Evolutionary conservation across 2,888 invertebrate genomes (phyloP).

Genomic region (Octodonta nipae): DNA sequence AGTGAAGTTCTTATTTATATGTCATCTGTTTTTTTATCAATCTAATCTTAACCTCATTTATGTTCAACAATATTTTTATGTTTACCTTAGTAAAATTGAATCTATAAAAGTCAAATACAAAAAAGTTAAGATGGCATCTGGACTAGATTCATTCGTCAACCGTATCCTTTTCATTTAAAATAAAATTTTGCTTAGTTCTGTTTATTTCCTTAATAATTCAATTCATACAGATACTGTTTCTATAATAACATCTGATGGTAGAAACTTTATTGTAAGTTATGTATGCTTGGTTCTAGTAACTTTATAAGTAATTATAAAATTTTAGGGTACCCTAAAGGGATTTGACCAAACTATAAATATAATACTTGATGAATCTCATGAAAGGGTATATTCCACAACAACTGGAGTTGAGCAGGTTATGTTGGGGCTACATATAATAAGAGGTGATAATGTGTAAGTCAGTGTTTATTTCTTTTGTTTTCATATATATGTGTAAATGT

Average conservation of each 20-base stretch:
- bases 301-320: constrained; percentile 11
- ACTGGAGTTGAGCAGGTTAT: constrained; percentile 91
- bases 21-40: too few relatives aligned
- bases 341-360: constrained; percentile 99
- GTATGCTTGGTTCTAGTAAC: neutral
- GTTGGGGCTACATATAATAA: constrained; percentile 89
- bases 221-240: constrained; percentile 61
- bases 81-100: too few relatives aligned
- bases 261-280: constrained; percentile 75
- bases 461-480: too few relatives aligned
- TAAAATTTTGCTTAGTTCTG: neutral
- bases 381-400: constrained; percentile 88
- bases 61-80: too few relatives aligned
- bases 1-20: too few relatives aligned
- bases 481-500: too few relatives aligned
- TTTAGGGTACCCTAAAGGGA: constrained; percentile 86
- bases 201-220: constrained; percentile 6
- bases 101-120: too few relatives aligned
- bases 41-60: too few relatives aligned
- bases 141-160: constrained; percentile 75
- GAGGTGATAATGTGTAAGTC: constrained; percentile 94
- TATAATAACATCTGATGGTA: constrained; percentile 89
- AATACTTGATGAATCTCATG: constrained; percentile 94
- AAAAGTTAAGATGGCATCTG: constrained; percentile 85
- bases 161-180: constrained; percentile 45